Evolutionary conservation across 2,888 invertebrate genomes (phyloP).

Genomic region (Oconnorella tubifera): DNA sequence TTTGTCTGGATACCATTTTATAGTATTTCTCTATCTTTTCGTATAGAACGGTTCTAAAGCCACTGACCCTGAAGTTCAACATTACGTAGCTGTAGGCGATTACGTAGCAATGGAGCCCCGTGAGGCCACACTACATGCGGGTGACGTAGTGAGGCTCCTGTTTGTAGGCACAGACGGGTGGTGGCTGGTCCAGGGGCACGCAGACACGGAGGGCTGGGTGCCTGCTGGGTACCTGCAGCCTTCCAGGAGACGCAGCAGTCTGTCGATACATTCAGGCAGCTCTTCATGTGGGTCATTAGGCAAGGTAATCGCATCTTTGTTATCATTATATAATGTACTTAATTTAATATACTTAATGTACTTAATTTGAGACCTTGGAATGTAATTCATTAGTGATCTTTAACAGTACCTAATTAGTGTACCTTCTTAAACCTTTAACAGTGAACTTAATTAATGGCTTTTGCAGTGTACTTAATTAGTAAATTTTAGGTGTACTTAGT

Average conservation of each 20-base stretch:
- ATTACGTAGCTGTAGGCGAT: conserved; percentile 78
- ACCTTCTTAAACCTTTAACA: too few relatives aligned
- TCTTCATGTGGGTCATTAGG: conserved; percentile 13
- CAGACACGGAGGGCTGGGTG: conserved; percentile 75
- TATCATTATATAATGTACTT: too few relatives aligned
- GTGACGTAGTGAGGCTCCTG: conserved; percentile 81
- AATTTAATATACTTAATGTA: too few relatives aligned
- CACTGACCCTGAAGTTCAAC: neutral
- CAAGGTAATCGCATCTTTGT: too few relatives aligned
- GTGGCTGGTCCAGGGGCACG: conserved; percentile 86
- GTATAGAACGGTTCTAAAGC: conserved; percentile 1
- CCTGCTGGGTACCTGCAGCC: conserved; percentile 72
- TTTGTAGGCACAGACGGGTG: conserved; percentile 92
- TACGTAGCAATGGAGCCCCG: conserved; percentile 86
- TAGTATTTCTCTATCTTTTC: too few relatives aligned
- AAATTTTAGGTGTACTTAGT: too few relatives aligned
- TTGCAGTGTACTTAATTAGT: too few relatives aligned
- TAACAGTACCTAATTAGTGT: too few relatives aligned
- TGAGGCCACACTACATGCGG: conserved; percentile 82
- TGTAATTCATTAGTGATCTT: too few relatives aligned
- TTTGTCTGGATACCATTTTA: too few relatives aligned
- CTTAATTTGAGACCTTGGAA: too few relatives aligned
- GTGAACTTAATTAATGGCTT: too few relatives aligned
- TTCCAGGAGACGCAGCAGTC: conserved; percentile 26
- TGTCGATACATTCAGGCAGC: conserved; percentile 21